Percentiles rank a stretch among this genome's conserved stretches.
Conservation (phyloP, 2,113 vertebrate species). For the Paracanthobrama guichenoti region DNA sequence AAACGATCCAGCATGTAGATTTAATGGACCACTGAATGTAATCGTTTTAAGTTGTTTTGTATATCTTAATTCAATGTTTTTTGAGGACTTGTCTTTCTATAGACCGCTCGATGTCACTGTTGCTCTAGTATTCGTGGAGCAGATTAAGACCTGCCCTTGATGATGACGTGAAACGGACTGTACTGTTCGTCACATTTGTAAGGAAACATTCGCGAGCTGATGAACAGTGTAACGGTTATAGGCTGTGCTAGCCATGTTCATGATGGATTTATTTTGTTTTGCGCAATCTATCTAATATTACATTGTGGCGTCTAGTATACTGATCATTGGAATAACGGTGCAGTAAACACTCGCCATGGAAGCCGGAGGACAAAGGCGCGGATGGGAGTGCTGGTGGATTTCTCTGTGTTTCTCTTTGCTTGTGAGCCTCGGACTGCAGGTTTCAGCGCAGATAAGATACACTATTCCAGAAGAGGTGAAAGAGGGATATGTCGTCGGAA, state of each 20-base stretch:
- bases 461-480: conserved; percentile 58
- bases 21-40: not conserved
- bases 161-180: not conserved
- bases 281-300: not conserved
- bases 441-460: conserved; percentile 56
- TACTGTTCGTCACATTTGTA: not conserved
- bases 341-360: not conserved
- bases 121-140: not conserved
- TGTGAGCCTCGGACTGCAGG: conserved; percentile 9
- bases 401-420: conserved; percentile 15
- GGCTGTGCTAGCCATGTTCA: not conserved
- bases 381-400: not conserved
- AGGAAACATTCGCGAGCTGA: not conserved
- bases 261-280: not conserved
- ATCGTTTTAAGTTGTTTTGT: not conserved
- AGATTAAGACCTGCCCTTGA: not conserved
- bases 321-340: not conserved
- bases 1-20: not conserved
- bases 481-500: conserved; percentile 55
- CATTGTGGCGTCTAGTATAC: not conserved
- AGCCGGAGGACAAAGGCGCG: not conserved
- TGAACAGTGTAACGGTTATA: not conserved
- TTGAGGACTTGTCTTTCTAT: not conserved
- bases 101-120: conserved; percentile 54
- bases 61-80: not conserved